phyloP scores from a whole-genome alignment of 2,888 invertebrate species.

The Liodrosophila aerea region DNA sequence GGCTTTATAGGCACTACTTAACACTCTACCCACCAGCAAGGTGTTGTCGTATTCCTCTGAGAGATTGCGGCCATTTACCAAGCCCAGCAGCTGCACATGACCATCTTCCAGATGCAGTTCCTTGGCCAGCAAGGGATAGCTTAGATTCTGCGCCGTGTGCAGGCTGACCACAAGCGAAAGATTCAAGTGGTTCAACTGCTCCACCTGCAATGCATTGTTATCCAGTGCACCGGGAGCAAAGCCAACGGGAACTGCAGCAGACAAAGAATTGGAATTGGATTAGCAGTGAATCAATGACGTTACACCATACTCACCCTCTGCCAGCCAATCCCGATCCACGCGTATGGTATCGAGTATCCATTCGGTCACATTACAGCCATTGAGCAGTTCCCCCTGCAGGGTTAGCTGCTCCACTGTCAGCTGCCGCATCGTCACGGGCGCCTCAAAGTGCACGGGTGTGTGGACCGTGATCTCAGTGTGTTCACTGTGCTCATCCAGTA shows the following conservation, averaged over 20 bases:
- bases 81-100: slow-evolving; percentile 64
- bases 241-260: slow-evolving; percentile 78
- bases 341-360: slow-evolving; percentile 83
- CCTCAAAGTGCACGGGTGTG: slow-evolving; percentile 79
- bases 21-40: slow-evolving; percentile 84
- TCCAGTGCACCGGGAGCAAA: slow-evolving; percentile 82
- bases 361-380: slow-evolving; percentile 80
- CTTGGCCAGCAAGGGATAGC: slow-evolving; percentile 76
- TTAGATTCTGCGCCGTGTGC: slow-evolving; percentile 82
- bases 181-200: slow-evolving; percentile 83
- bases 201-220: slow-evolving; percentile 80
- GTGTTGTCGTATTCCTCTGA: slow-evolving; percentile 83
- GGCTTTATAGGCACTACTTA: too few species aligned
- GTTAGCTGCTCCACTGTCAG: slow-evolving; percentile 71
- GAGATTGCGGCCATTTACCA: slow-evolving; percentile 83
- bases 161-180: slow-evolving; percentile 83
- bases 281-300: too few species aligned
- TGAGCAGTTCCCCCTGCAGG: slow-evolving; percentile 61
- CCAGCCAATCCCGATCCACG: slow-evolving; percentile 78
- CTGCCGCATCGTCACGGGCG: slow-evolving; percentile 70
- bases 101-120: slow-evolving; percentile 78
- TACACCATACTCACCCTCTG: slow-evolving; percentile 54
- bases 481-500: slow-evolving; percentile 71
- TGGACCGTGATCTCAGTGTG: slow-evolving; percentile 51
- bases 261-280: not conserved